A percentile compares a stretch with the other conserved stretches of the same genome.
Conservation (phyloP, 92 coral and sea anemone species). For the Parazoanthus darwini region DNA sequence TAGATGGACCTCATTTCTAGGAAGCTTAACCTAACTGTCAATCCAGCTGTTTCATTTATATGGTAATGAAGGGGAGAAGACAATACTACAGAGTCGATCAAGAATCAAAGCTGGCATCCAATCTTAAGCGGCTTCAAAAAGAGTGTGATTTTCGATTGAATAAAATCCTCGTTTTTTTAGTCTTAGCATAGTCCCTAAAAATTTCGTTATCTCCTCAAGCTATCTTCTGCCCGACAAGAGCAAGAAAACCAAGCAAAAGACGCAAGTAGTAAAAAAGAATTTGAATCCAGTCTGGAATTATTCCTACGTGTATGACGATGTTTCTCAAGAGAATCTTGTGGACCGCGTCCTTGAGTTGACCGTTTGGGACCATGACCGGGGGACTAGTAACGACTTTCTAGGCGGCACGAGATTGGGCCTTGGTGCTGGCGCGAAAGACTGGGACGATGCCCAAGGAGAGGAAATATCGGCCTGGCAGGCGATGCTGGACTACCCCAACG, state of each 20-base stretch:
- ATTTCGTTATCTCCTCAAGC: conserved; percentile 49
- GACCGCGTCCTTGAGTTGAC: conserved; percentile 97
- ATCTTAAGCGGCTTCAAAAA: too few relatives aligned
- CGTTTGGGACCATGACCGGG: conserved; percentile 99
- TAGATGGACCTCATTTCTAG: too few relatives aligned
- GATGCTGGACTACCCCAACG: conserved; percentile 83
- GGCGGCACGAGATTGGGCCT: conserved; percentile 95
- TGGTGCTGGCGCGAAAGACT: conserved; percentile 74
- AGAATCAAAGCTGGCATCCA: too few relatives aligned
- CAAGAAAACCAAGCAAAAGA: conserved; percentile 93
- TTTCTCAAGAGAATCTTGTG: conserved; percentile 78
- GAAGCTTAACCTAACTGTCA: too few relatives aligned
- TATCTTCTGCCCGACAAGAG: conserved; percentile 96
- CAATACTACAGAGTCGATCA: too few relatives aligned
- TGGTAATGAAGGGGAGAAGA: too few relatives aligned
- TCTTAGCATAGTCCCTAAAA: too few relatives aligned
- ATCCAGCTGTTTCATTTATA: too few relatives aligned
- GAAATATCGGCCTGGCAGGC: conserved; percentile 91
- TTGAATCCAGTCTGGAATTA: conserved; percentile 91
- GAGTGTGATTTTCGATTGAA: too few relatives aligned
- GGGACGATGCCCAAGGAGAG: conserved; percentile 93
- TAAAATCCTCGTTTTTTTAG: too few relatives aligned
- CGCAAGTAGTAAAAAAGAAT: conserved; percentile 81
- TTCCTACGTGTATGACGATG: conserved; percentile 78
- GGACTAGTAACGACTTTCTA: conserved; percentile 92